A percentile compares a stretch with the other conserved stretches of the same genome.
Evolutionary conservation across 1,140 invertebrate genomes (phyloP).

Genomic region (Wasmannia auropunctata): DNA sequence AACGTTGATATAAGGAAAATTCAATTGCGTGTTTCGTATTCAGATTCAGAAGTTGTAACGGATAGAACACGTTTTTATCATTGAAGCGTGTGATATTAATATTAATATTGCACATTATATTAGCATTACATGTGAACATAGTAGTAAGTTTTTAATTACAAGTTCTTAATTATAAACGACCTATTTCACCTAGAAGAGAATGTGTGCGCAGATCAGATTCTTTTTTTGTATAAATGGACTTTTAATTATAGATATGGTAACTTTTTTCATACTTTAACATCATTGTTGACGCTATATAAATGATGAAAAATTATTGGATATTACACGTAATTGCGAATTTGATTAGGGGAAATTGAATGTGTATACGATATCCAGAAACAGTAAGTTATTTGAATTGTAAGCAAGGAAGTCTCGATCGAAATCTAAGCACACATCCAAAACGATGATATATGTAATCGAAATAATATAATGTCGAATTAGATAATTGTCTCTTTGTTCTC

Average conservation of each 20-base stretch:
- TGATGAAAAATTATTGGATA: neutral
- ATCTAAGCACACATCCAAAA: neutral
- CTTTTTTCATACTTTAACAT: neutral
- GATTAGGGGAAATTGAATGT: neutral
- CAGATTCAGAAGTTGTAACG: slow-evolving; percentile 3
- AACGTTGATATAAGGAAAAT: neutral
- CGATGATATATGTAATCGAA: slow-evolving; percentile 1
- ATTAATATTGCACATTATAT: neutral
- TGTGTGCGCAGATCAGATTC: neutral
- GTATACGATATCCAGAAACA: slow-evolving; percentile 9
- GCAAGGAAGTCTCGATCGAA: neutral
- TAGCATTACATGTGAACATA: neutral
- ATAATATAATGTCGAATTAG: slow-evolving; percentile 22
- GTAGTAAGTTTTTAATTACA: neutral
- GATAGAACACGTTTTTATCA: slow-evolving; percentile 29
- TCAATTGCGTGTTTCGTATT: slow-evolving; percentile 9
- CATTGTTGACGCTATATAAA: neutral
- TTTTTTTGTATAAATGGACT: slow-evolving; percentile 13
- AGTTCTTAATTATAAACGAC: neutral
- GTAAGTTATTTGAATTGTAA: neutral
- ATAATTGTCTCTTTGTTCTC: slow-evolving; percentile 1
- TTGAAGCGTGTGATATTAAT: neutral
- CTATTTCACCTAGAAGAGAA: neutral
- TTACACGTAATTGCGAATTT: neutral
- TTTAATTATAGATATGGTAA: neutral